Evolutionary conservation across 2,888 invertebrate genomes (phyloP).

Genomic region (Lasioglossum pauxillum): DNA sequence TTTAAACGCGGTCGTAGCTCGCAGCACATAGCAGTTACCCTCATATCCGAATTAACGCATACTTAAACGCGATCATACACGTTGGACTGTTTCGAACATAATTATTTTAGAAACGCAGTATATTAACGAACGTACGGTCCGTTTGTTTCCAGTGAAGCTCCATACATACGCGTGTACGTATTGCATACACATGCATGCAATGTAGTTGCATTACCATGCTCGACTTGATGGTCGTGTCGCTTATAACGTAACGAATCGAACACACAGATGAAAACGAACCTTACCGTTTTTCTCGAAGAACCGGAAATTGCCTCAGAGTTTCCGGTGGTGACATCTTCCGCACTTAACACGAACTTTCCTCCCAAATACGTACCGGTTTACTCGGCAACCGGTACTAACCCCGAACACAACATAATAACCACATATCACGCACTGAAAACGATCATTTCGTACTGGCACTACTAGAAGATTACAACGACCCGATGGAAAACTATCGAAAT

Average conservation of each 20-base stretch:
- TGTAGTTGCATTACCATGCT: neutral
- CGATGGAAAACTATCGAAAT: constrained; percentile 16
- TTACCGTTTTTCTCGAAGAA: constrained; percentile 50
- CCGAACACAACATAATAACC: constrained; percentile 32
- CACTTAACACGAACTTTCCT: constrained; percentile 37
- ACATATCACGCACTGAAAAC: constrained; percentile 32
- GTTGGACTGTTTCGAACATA: neutral
- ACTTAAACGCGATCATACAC: neutral
- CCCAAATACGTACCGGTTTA: constrained; percentile 55
- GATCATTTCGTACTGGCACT: constrained; percentile 27
- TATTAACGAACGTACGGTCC: neutral
- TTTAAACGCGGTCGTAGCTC: neutral
- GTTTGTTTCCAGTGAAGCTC: neutral
- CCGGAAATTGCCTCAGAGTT: constrained; percentile 40
- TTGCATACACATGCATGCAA: neutral
- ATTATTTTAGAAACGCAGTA: neutral
- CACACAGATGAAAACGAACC: constrained; percentile 20
- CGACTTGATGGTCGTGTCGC: no score
- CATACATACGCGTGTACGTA: neutral
- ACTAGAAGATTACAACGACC: neutral
- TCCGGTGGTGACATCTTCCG: constrained; percentile 53
- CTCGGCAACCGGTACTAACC: constrained; percentile 61
- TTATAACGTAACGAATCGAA: neutral
- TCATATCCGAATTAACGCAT: neutral
- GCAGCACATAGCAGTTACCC: neutral